Percentiles rank a stretch among this genome's conserved stretches.
Evolutionary conservation across 2,888 invertebrate genomes (phyloP).

Genomic region (Hyles lineata): DNA sequence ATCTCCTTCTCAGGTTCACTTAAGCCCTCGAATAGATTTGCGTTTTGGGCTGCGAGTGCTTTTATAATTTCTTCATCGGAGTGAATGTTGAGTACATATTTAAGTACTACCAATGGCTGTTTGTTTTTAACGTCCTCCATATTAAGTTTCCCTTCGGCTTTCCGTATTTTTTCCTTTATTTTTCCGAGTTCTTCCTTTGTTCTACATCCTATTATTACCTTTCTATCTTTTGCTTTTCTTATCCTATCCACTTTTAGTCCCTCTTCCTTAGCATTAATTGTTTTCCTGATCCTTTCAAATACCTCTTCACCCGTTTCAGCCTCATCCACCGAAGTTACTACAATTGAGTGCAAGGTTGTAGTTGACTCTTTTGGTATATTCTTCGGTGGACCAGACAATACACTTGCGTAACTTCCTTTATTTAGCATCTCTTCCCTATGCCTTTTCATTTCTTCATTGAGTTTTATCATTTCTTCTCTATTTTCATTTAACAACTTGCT

Average conservation of each 20-base stretch:
- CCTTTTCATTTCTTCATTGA: neutral
- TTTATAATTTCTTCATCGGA: too few species aligned
- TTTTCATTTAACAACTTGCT: too few species aligned
- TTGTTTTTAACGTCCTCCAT: neutral
- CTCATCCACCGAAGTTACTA: neutral
- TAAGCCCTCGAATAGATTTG: too few species aligned
- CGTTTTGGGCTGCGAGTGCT: too few species aligned
- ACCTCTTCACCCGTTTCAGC: neutral
- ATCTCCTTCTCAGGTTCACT: too few species aligned
- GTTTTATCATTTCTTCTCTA: neutral
- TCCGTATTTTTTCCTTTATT: neutral
- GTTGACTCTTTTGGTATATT: neutral
- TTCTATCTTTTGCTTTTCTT: slow-evolving; percentile 1
- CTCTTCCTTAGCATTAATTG: neutral
- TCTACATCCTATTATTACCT: neutral
- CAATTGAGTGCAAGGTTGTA: neutral
- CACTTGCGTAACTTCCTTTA: neutral
- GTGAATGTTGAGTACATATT: neutral
- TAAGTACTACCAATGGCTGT: neutral
- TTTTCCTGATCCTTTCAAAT: neutral
- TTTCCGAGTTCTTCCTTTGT: neutral
- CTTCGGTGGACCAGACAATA: neutral
- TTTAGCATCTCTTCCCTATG: neutral
- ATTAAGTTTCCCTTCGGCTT: neutral
- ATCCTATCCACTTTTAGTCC: neutral